Conservation (phyloP, 2,888 invertebrate genomes). For the Latrodectus elegans region DNA sequence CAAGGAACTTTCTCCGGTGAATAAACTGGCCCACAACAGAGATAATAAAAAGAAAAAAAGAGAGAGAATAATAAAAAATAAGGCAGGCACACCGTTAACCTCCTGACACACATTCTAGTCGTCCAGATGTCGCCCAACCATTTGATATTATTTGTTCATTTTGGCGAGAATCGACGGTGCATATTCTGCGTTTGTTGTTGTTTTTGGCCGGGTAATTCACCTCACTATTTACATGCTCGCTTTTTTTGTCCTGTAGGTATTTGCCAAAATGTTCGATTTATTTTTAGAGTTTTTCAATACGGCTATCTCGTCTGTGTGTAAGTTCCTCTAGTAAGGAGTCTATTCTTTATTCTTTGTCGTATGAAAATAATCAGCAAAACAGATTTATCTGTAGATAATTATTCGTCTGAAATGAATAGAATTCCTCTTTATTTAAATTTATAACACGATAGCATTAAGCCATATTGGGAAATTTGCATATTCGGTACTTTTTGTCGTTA, state of each 20-base stretch:
- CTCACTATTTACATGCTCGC: neutral
- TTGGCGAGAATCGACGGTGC: neutral
- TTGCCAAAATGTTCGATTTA: slow-evolving; percentile 2
- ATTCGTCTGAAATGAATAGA: too few species aligned
- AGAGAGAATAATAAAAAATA: neutral
- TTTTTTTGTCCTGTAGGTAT: neutral
- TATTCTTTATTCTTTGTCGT: neutral
- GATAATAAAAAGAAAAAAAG: slow-evolving; percentile 2
- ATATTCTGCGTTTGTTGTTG: neutral
- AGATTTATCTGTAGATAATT: too few species aligned
- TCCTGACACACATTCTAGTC: slow-evolving; percentile 43
- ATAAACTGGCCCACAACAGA: slow-evolving; percentile 43
- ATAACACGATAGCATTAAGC: too few species aligned
- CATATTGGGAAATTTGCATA: too few species aligned
- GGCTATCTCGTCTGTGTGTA: neutral
- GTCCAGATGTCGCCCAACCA: slow-evolving; percentile 20
- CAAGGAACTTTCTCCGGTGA: slow-evolving; percentile 66
- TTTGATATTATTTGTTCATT: neutral
- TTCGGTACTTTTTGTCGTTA: too few species aligned
- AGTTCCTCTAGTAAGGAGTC: neutral
- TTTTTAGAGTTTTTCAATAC: neutral
- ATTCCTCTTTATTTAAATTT: too few species aligned
- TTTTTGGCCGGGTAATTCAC: neutral
- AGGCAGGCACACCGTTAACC: slow-evolving; percentile 20
- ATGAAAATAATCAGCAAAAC: too few species aligned